Percentiles rank a stretch among this genome's conserved stretches.
Conservation (phyloP, 92 coral and sea anemone species). For the Phymanthus crucifer region DNA sequence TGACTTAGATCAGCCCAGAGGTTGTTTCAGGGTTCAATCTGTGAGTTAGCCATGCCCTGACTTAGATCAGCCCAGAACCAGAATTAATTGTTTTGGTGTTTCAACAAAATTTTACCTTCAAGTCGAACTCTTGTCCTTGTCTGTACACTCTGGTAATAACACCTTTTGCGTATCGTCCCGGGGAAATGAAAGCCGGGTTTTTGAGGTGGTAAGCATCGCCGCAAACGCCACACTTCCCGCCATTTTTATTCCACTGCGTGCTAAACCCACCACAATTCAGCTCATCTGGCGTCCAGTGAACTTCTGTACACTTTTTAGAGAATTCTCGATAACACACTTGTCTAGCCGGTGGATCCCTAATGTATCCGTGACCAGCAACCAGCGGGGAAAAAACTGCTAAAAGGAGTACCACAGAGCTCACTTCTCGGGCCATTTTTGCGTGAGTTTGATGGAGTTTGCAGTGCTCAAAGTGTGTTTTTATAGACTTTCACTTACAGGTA, state of each 20-base stretch:
- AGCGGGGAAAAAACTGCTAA: constrained; percentile 3
- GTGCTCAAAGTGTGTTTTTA: constrained; percentile 8
- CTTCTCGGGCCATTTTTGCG: constrained; percentile 14
- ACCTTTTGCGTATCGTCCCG: constrained; percentile 42
- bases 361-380: constrained; percentile 42
- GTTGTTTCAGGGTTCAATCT: not conserved
- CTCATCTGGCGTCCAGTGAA: constrained; percentile 57
- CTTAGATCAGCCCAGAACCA: not conserved
- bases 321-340: constrained; percentile 34
- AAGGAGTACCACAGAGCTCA: constrained; percentile 6
- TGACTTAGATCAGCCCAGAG: too few species aligned
- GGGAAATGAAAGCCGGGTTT: constrained; percentile 42
- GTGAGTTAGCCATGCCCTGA: not conserved
- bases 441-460: not conserved
- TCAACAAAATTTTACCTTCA: constrained; percentile 16
- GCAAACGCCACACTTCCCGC: constrained; percentile 66
- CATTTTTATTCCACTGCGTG: constrained; percentile 40
- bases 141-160: constrained; percentile 56
- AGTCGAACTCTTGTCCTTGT: constrained; percentile 59
- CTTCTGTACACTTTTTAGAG: not conserved
- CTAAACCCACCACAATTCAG: constrained; percentile 59
- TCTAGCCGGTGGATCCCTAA: constrained; percentile 49
- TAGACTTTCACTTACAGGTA: not conserved
- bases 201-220: constrained; percentile 53
- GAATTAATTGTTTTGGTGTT: not conserved